Conservation (phyloP, 2,888 invertebrate genomes). For the Andrena bucephala region DNA sequence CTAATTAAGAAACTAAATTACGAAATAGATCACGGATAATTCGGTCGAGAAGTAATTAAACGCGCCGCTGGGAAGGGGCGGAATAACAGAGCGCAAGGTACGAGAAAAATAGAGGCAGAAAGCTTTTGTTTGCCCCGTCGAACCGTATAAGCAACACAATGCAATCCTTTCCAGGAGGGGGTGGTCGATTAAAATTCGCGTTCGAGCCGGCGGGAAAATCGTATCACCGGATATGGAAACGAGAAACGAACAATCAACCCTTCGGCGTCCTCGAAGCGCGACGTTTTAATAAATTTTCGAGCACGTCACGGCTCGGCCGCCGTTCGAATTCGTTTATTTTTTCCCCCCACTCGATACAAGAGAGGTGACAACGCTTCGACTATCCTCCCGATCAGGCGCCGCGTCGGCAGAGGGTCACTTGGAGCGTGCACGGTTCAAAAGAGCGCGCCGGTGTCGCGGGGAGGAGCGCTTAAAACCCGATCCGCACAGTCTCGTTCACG, state of each 20-base stretch:
- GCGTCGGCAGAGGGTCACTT: conserved; percentile 18
- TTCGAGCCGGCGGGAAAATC: background rate
- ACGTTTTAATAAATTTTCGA: conserved; percentile 43
- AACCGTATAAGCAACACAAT: conserved; percentile 22
- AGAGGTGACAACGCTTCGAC: background rate
- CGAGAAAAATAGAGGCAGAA: conserved; percentile 4
- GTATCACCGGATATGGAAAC: background rate
- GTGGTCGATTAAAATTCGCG: conserved; percentile 36
- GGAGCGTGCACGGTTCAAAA: conserved; percentile 51
- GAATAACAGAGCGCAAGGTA: background rate
- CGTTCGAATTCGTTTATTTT: conserved; percentile 45
- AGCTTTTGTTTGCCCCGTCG: background rate
- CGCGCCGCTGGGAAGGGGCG: background rate
- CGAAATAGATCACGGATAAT: conserved; percentile 12
- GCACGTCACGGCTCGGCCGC: background rate
- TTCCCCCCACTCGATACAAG: conserved; percentile 6
- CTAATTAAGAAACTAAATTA: conserved; percentile 48
- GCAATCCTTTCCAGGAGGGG: conserved; percentile 18
- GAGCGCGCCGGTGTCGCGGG: conserved; percentile 38
- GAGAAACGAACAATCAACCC: conserved; percentile 36
- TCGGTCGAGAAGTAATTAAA: conserved; percentile 13
- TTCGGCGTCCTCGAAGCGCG: conserved; percentile 26
- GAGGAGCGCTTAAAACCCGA: conserved; percentile 57
- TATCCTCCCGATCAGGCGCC: conserved; percentile 3
- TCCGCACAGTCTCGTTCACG: conserved; percentile 44